Percentiles rank a stretch among this genome's conserved stretches.
Conservation (phyloP, 1,140 invertebrate genomes). For the Platorchestia sp. region DNA sequence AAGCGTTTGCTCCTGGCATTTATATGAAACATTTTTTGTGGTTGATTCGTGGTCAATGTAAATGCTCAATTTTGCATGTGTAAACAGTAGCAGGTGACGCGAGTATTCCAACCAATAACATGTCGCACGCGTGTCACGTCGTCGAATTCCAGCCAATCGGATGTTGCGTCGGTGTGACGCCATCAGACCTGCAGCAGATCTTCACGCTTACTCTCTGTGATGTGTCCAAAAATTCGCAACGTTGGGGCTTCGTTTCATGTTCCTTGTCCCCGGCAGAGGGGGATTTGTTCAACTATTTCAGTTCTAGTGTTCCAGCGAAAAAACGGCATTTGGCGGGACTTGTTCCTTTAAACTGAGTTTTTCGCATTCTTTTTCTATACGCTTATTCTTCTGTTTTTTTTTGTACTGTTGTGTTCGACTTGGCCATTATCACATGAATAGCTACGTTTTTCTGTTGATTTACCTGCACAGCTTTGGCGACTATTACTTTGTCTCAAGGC, state of each 20-base stretch:
- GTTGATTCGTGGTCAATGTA: background rate
- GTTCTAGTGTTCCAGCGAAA: background rate
- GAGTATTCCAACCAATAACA: background rate
- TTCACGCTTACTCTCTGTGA: background rate
- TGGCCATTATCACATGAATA: background rate
- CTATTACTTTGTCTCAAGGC: background rate
- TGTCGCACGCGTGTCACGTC: background rate
- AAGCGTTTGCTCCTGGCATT: background rate
- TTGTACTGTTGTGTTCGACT: background rate
- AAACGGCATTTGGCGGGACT: conserved; percentile 11
- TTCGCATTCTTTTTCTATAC: background rate
- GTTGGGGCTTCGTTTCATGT: background rate
- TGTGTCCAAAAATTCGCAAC: background rate
- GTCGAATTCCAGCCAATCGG: background rate
- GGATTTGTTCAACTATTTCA: background rate
- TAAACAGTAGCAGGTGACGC: background rate
- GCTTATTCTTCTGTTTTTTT: background rate
- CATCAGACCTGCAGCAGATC: background rate
- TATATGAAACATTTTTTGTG: background rate
- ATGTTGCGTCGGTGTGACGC: background rate
- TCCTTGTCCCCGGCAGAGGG: background rate
- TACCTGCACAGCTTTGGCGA: background rate
- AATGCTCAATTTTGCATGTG: background rate
- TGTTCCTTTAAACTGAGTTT: background rate
- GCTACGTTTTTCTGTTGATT: background rate